Base-by-base conservation (phyloP, 2,113 vertebrate species). In the Baryphthengus martii region DNA sequence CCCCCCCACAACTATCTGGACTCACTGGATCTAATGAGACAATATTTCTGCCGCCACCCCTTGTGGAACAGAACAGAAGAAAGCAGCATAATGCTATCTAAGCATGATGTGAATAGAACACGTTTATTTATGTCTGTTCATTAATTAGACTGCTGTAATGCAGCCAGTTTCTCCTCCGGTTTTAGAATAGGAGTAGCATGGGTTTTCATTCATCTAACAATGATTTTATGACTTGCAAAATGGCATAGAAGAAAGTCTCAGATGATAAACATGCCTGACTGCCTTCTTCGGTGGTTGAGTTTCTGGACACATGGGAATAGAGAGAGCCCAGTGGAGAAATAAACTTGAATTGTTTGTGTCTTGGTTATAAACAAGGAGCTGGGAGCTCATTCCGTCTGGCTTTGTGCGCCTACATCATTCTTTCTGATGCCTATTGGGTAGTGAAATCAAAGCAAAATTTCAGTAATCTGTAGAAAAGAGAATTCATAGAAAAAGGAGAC, bases 61-160 rank as follows among this genome's bases (percentile, higher is more conserved):
- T 77, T 86, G 72, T 55, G 80, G 76, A 90, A 65, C 24, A 76
- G 71, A 94, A 88, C 28, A 92, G 76, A 93, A 92, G 59, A 90
- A 97, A 93, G 37, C 63, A 80, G 55, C 23, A 67, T 86, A 93
- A 89, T 68, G 35, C 86, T 92, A 77, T 88, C 50, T 84, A 91
- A 95, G 61, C 61, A 20, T 68, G 61, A 85, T 52, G 73, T 0
- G 17, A 95, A 39, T 52, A 82, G 70, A 93, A 71, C 42, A 84
- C 26, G 52, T 91, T 96, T 92, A 93, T 97, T 96, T 95, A 95
- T 90, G 76, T 75, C 80, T 92, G 52, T 84, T 95, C 86, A 93
- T 96, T 95, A 95, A 96, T 95, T 95, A 95, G 79, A 78, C 61
- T 84, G 20, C 26, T 92, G 90, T 92, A 94, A 93, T 81, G 76